A percentile compares a stretch with the other conserved stretches of the same genome.
These are phyloP conservation scores for Ichneumon xanthorius DNA, from an alignment of 2,888 invertebrate species.

Conservation along the genomic window DNA sequence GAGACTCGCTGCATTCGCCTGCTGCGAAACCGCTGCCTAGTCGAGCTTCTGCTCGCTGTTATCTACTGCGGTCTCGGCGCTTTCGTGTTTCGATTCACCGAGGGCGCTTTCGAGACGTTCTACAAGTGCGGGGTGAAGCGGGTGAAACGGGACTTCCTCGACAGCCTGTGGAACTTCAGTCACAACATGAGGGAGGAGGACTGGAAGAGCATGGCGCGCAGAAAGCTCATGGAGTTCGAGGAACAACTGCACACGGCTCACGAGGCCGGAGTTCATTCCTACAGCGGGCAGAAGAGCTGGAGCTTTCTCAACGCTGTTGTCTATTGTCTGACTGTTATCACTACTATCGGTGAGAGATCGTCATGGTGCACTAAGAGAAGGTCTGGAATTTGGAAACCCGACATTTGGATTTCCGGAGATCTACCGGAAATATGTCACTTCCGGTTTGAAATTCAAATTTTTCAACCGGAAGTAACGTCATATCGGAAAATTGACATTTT, in stretches of 20 bases:
- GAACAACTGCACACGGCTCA: constrained; percentile 93
- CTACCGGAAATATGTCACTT: too few species aligned
- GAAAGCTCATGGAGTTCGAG: constrained; percentile 93
- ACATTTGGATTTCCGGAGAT: too few species aligned
- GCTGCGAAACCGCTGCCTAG: constrained; percentile 89
- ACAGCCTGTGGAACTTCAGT: constrained; percentile 92
- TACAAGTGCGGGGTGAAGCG: constrained; percentile 95
- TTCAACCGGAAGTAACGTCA: too few species aligned
- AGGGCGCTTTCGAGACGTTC: constrained; percentile 93
- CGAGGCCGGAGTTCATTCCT: constrained; percentile 93
- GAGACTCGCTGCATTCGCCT: constrained; percentile 87
- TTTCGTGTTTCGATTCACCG: constrained; percentile 92
- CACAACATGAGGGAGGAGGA: constrained; percentile 94
- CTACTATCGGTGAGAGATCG: constrained; percentile 92
- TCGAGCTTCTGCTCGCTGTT: constrained; percentile 89
- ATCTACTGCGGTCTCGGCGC: constrained; percentile 93
- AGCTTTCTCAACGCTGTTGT: constrained; percentile 95
- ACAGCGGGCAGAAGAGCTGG: constrained; percentile 94
- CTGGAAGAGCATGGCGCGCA: constrained; percentile 94
- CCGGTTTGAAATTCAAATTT: too few species aligned
- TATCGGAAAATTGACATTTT: too few species aligned
- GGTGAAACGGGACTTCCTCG: constrained; percentile 94
- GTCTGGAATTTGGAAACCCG: too few species aligned
- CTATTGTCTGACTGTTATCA: constrained; percentile 94
- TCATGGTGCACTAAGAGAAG: too few species aligned